phyloP scores from a whole-genome alignment of 1,140 invertebrate genomes.

The Drosophila carrolli region DNA sequence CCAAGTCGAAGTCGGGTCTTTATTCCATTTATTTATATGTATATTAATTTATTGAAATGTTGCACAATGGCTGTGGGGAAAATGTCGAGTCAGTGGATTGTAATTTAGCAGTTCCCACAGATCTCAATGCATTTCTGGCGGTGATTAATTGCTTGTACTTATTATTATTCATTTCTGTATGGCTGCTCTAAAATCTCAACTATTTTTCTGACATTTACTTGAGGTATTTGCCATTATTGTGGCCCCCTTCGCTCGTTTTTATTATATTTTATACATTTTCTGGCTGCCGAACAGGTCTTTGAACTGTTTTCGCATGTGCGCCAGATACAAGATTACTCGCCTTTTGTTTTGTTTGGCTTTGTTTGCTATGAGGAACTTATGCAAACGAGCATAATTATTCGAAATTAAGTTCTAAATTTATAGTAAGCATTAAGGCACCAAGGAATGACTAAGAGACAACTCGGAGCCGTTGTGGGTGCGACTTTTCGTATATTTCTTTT shows the following conservation, averaged over 20 bases:
- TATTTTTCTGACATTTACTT: conserved; percentile 51
- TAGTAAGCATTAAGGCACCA: conserved; percentile 63
- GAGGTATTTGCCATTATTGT: conserved; percentile 50
- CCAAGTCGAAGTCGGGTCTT: conserved; percentile 16
- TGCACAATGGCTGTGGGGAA: conserved; percentile 54
- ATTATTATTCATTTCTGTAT: conserved; percentile 46
- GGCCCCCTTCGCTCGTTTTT: conserved; percentile 24
- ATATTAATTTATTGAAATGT: conserved; percentile 39
- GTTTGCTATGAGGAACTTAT: conserved; percentile 62
- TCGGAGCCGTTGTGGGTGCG: conserved; percentile 37
- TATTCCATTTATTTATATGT: conserved; percentile 36
- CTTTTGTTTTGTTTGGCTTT: conserved; percentile 37
- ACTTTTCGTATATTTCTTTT: conserved; percentile 22
- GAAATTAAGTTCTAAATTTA: conserved; percentile 80
- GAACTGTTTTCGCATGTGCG: conserved; percentile 78
- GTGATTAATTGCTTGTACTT: conserved; percentile 59
- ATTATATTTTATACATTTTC: conserved; percentile 32
- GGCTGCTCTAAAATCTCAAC: conserved; percentile 37
- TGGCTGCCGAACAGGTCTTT: conserved; percentile 72
- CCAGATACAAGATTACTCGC: conserved; percentile 65
- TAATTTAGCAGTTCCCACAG: conserved; percentile 64
- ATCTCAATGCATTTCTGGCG: conserved; percentile 39
- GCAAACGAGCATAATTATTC: conserved; percentile 77
- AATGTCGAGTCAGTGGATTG: conserved; percentile 57
- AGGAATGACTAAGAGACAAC: conserved; percentile 59